Percentiles rank a stretch among this genome's conserved stretches.
Evolutionary conservation across 2,113 vertebrate genomes (phyloP).

Genomic region (Copsychus sechellarum): DNA sequence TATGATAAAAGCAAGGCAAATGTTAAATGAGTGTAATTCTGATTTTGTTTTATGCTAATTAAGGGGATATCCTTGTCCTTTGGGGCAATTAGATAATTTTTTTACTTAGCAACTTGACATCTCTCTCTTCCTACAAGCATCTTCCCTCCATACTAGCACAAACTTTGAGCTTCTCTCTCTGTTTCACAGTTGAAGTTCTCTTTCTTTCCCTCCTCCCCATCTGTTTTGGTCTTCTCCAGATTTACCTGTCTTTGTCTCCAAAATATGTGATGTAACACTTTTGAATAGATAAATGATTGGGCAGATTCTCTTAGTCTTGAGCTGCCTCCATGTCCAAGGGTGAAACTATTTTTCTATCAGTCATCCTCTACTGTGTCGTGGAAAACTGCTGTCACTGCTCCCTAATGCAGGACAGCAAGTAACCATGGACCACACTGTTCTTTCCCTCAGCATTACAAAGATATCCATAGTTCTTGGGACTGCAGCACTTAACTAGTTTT

Average conservation of each 20-base stretch:
- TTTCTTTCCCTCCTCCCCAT: not conserved
- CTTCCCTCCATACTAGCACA: not conserved
- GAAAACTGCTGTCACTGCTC: not conserved
- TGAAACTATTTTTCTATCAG: conserved; percentile 1
- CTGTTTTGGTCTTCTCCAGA: not conserved
- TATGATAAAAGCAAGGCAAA: not conserved
- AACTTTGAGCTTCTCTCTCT: not conserved
- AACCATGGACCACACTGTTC: not conserved
- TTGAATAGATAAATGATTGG: not conserved
- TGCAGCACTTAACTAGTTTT: not conserved
- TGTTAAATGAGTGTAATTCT: not conserved
- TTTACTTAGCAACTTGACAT: not conserved
- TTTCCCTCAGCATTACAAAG: not conserved
- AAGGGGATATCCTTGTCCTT: not conserved
- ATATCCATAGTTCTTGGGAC: not conserved
- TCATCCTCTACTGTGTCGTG: not conserved
- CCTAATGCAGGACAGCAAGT: not conserved
- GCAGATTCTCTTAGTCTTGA: not conserved
- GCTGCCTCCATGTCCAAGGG: not conserved
- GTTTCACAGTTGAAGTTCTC: not conserved
- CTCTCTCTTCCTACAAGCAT: not conserved
- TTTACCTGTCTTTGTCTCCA: not conserved
- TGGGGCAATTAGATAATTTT: not conserved
- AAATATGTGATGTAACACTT: not conserved
- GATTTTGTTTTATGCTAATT: not conserved